Conservation (phyloP, 2,113 vertebrate genomes). For the Otus sunia region DNA sequence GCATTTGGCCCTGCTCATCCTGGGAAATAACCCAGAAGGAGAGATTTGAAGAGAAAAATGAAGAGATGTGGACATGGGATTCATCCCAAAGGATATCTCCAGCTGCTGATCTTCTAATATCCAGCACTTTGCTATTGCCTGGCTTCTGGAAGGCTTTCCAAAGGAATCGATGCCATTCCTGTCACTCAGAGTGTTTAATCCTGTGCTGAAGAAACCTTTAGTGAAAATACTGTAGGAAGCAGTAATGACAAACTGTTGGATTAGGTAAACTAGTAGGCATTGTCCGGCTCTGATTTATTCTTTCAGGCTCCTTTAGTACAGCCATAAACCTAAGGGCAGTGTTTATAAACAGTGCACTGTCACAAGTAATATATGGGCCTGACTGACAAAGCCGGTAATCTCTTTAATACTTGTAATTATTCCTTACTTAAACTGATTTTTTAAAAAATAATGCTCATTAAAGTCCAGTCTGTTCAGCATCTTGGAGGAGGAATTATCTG, state of each 20-base stretch:
- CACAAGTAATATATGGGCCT: neutral
- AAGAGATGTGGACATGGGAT: neutral
- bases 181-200: neutral
- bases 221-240: neutral
- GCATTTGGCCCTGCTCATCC: neutral
- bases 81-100: neutral
- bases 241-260: neutral
- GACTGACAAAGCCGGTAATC: neutral
- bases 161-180: neutral
- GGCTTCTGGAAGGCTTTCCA: neutral
- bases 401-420: neutral
- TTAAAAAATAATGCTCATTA: neutral
- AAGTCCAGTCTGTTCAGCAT: neutral
- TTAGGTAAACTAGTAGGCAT: neutral
- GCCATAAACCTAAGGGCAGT: neutral
- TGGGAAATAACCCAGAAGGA: neutral
- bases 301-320: neutral
- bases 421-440: neutral
- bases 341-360: neutral
- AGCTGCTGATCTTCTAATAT: neutral
- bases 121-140: neutral
- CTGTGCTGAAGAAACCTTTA: neutral
- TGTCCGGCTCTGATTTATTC: neutral
- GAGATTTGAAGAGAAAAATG: neutral
- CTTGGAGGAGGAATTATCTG: neutral